Percentiles rank a stretch among this genome's conserved stretches.
Conservation (phyloP, 2,797 vertebrate species). For the Anomalospiza imberbis region DNA sequence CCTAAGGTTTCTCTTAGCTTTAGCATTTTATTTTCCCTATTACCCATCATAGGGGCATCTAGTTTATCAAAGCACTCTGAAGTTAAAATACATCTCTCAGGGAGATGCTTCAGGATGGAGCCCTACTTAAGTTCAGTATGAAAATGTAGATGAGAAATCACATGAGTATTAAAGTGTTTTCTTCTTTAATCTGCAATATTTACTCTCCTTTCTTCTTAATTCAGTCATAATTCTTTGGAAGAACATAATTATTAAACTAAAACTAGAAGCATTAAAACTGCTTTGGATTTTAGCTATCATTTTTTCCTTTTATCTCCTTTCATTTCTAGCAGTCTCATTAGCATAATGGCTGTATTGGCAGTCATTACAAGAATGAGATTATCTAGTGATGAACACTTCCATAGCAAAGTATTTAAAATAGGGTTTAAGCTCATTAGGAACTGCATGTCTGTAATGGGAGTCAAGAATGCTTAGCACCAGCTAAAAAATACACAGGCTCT, state of each 20-base stretch:
- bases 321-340: slow-evolving; percentile 45
- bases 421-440: slow-evolving; percentile 18
- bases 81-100: not conserved
- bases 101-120: not conserved
- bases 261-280: not conserved
- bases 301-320: slow-evolving; percentile 38
- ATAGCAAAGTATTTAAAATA: slow-evolving; percentile 26
- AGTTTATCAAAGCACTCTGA: not conserved
- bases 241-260: slow-evolving; percentile 41
- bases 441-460: not conserved
- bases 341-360: slow-evolving; percentile 48
- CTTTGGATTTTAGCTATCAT: not conserved
- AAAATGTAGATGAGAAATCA: not conserved
- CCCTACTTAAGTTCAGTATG: not conserved
- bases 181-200: not conserved
- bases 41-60: not conserved
- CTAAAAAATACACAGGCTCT: not conserved
- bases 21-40: not conserved
- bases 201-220: not conserved
- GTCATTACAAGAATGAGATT: slow-evolving; percentile 46
- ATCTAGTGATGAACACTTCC: slow-evolving; percentile 22
- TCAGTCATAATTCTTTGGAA: not conserved
- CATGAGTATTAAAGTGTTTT: not conserved
- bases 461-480: not conserved
- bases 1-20: not conserved